Evolutionary conservation across 1,140 invertebrate species (phyloP).

Genomic region (Campoletis sonorensis): DNA sequence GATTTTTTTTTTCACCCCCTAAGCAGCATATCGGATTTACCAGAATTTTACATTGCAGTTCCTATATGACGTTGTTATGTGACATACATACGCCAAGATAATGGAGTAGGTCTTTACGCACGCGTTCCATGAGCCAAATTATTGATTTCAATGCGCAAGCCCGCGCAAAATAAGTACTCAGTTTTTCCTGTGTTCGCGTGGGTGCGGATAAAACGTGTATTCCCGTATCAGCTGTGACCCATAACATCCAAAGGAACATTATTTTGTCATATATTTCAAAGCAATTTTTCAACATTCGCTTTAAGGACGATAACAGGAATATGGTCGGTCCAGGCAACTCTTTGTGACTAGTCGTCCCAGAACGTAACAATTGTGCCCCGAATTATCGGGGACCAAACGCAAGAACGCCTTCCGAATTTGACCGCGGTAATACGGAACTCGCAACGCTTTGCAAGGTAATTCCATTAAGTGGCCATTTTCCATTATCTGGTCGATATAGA

Average conservation of each 20-base stretch:
- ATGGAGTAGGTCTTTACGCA: slow-evolving; percentile 54
- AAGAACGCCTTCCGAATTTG: slow-evolving; percentile 64
- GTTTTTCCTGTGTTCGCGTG: background rate
- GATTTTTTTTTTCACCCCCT: background rate
- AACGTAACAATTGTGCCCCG: slow-evolving; percentile 53
- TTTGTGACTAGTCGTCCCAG: slow-evolving; percentile 67
- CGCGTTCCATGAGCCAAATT: slow-evolving; percentile 57
- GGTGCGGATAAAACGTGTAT: background rate
- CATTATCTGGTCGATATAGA: background rate
- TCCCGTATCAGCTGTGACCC: slow-evolving; percentile 13
- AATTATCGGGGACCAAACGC: slow-evolving; percentile 50
- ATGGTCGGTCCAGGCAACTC: slow-evolving; percentile 64
- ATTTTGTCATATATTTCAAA: background rate
- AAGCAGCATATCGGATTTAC: background rate
- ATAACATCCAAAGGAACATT: background rate
- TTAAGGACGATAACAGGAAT: slow-evolving; percentile 22
- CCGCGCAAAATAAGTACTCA: slow-evolving; percentile 22
- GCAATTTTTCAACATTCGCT: slow-evolving; percentile 11
- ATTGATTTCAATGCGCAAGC: slow-evolving; percentile 75
- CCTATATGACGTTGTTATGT: background rate
- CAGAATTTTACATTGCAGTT: slow-evolving; percentile 4
- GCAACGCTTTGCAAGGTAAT: slow-evolving; percentile 73
- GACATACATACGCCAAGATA: background rate
- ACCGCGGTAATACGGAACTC: slow-evolving; percentile 72
- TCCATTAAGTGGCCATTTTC: background rate